Conservation (phyloP, 2,113 vertebrate species). For the Penelope pileata region DNA sequence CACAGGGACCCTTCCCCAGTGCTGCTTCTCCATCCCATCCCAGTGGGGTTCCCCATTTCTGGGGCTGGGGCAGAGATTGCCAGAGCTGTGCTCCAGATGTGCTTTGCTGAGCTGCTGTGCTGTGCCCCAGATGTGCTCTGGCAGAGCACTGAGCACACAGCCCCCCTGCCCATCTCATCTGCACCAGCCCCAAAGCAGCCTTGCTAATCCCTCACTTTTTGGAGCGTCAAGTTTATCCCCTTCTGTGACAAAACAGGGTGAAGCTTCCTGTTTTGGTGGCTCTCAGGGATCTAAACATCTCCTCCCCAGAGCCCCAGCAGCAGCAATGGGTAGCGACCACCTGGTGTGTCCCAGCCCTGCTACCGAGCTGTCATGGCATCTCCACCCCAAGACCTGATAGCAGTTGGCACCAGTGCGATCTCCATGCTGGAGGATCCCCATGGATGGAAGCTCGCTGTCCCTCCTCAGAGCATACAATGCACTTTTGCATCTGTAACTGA, state of each 20-base stretch:
- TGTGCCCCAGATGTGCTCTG: background rate
- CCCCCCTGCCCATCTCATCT: rapidly evolving
- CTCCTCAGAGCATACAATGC: background rate
- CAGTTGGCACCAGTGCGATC: background rate
- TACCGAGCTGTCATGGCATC: background rate
- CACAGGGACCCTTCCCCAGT: background rate
- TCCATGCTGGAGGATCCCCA: background rate
- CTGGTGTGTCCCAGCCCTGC: background rate
- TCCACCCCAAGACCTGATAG: background rate
- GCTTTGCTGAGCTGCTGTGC: background rate
- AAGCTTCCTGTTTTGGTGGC: background rate
- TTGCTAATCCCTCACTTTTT: background rate
- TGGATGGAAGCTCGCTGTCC: background rate
- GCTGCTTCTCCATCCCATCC: background rate
- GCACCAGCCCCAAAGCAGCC: background rate
- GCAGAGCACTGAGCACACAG: background rate
- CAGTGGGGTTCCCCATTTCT: background rate
- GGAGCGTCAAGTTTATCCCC: background rate
- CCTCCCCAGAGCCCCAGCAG: background rate
- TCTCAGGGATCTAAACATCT: background rate
- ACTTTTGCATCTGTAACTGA: background rate
- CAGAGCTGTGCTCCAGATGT: background rate
- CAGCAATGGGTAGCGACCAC: rapidly evolving
- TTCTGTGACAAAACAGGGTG: background rate
- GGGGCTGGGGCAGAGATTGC: background rate